Conservation (phyloP, 2,888 invertebrate species). For the Tiphia femorata region DNA sequence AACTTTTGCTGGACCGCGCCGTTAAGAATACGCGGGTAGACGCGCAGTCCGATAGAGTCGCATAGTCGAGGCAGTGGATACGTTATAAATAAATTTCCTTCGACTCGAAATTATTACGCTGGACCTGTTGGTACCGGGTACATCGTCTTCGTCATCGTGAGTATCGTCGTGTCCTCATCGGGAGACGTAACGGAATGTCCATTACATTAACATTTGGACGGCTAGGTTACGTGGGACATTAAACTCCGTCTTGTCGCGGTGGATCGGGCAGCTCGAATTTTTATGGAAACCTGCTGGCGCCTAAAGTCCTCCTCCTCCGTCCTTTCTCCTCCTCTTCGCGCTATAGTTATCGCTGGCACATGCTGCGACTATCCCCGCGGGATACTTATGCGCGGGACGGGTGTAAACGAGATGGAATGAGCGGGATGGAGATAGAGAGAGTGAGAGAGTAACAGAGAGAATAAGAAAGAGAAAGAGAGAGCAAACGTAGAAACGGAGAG, state of each 20-base stretch:
- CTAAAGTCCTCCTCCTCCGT: conserved; percentile 47
- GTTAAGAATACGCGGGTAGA: too few relatives aligned
- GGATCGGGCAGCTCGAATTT: conserved; percentile 49
- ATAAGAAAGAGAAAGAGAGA: conserved; percentile 2
- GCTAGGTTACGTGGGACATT: conserved; percentile 41
- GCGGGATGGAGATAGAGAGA: background rate
- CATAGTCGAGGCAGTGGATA: too few relatives aligned
- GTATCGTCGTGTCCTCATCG: conserved; percentile 4
- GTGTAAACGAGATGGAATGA: background rate
- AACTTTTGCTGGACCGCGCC: too few relatives aligned
- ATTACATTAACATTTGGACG: conserved; percentile 43
- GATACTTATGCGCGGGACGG: conserved; percentile 21
- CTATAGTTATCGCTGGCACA: conserved; percentile 35
- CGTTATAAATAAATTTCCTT: too few relatives aligned
- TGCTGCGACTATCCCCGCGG: conserved; percentile 41
- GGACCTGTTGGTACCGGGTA: too few relatives aligned
- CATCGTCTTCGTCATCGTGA: too few relatives aligned
- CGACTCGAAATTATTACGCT: too few relatives aligned
- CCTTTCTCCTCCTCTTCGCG: too few relatives aligned
- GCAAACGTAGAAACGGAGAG: background rate
- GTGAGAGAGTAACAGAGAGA: background rate
- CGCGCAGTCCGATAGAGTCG: too few relatives aligned
- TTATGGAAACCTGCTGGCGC: conserved; percentile 58
- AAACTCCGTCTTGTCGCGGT: conserved; percentile 44
- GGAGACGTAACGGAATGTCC: conserved; percentile 35